Evolutionary conservation across 2,113 vertebrate species (phyloP), one percentile per base, ranked within the genome.

Genomic region (Apeltes quadracus): DNA sequence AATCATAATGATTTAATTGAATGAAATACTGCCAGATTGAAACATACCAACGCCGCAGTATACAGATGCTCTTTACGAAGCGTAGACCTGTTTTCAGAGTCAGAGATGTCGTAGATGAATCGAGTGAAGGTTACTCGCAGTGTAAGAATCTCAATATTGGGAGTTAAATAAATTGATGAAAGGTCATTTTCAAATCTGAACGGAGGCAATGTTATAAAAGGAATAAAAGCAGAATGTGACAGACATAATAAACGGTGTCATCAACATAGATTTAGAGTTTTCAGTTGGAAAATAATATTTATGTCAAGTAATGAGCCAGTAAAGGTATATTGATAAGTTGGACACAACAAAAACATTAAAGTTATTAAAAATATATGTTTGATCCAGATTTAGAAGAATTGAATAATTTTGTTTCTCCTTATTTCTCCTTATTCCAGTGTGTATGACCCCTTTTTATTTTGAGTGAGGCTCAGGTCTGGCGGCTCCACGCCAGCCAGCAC

Each of bases 1-100:
- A 85, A 80, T 83, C 77, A 85, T 79, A 90, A 91, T 83, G 84
- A 89, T 91, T 92, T 91, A 89, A 93, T 92, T 87, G 65, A 91
- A 92, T 82, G 75, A 78, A 89, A 75, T 61, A 38, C 57, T 78
- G 38, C 51, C 6, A 63, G 70, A 82, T 78, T 76, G 43, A 48
- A 71, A 80, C 55, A 63, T 44, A 56, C 7, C 14, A 4, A 66
- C 38, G 46, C 44, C 13, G 44, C 32, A 18, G 53, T 63, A 53
- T 16, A 59, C 36, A 69, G 25, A 59, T 41, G 18, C 46, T 59
- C 18, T 11, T 62, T 36, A 22, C 6, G 18, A 44, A 65, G 20
- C 12, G 7, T 36, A 0, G 10, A 41, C 5, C 53, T 22, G 34
- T 16, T 78, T 56, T 27, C 5, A n/a, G 41, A 67, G 41, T 20